Base-by-base conservation (phyloP, 1,140 invertebrate species). In the Geopemphigus sp. region DNA sequence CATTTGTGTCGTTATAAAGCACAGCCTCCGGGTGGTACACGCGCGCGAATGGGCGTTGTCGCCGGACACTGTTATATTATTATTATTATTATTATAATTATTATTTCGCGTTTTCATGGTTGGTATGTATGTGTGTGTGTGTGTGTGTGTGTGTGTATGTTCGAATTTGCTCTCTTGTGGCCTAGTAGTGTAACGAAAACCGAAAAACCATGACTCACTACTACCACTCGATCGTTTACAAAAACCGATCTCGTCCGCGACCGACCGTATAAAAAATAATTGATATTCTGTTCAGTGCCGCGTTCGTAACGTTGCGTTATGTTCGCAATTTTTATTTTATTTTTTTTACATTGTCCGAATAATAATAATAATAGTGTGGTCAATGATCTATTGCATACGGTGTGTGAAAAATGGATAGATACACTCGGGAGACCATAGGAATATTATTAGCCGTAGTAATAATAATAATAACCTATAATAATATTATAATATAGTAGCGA, bases 361-460 rank as follows among this genome's bases (percentile, higher is more conserved):
- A 76, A 76, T 57, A 76, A 76, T 61, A 50, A 61, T 57, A 66
- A 66, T 68, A 68, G 19, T 50, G 74, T 78, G 74, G 74, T 78
- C 74, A 78, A 63, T 78, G 74, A 57, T 78, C 74, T 61, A 39
- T 39, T 39, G 32, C 32, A 39, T 39, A 39, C 5, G 53, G 8
- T 14, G 1, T 12, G 47, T 50, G 47, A 50, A 50, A 50, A 50
- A 50, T 14, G 47, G 47, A 50, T 50, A 50, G 47, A 12, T 50
- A 50, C 47, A 12, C n/a, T n/a, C 47, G 47, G 47, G 47, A 50
- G 10, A 50, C 47, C 1, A 45, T 45, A 50, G 10, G 1, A 50
- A 1, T 50, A 50, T 50, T 50, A 50, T 50, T 50, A 12, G 47
- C 12, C 12, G 12, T 50, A 50, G 47, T 50, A 50, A 50, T 50